A percentile compares a stretch with the other conserved stretches of the same genome.
Conservation (phyloP, 2,888 invertebrate species). For the Palloptera scutellata region DNA sequence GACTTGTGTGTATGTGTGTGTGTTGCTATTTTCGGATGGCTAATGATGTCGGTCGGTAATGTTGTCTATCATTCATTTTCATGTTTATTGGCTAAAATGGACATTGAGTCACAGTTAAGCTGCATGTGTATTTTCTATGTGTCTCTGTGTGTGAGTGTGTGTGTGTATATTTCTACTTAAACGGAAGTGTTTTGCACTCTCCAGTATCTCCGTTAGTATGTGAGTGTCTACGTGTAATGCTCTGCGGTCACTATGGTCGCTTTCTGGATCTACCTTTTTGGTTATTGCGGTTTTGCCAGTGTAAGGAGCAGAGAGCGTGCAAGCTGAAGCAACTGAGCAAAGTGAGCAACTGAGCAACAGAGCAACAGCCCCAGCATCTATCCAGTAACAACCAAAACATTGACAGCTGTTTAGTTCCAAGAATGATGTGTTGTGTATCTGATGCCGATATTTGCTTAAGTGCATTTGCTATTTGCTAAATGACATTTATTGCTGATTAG, state of each 20-base stretch:
- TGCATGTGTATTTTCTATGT: background rate
- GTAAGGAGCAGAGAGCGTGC: too few relatives aligned
- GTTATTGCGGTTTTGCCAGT: too few relatives aligned
- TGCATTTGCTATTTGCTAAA: conserved; percentile 59
- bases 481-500: conserved; percentile 58
- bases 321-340: too few relatives aligned
- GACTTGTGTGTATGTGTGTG: too few relatives aligned
- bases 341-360: too few relatives aligned
- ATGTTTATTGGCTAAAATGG: conserved; percentile 58
- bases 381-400: conserved; percentile 9
- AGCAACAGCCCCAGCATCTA: too few relatives aligned
- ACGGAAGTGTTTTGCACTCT: too few relatives aligned
- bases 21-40: conserved; percentile 53
- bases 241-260: too few relatives aligned
- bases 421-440: background rate
- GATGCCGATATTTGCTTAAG: conserved; percentile 52
- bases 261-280: too few relatives aligned
- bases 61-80: conserved; percentile 55
- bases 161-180: too few relatives aligned
- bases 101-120: conserved; percentile 54
- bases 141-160: background rate
- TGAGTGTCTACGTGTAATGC: too few relatives aligned
- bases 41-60: conserved; percentile 55
- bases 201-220: too few relatives aligned
- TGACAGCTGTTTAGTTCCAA: conserved; percentile 23